Conservation (phyloP, 2,888 invertebrate species). For the Drosophila crucigera region DNA sequence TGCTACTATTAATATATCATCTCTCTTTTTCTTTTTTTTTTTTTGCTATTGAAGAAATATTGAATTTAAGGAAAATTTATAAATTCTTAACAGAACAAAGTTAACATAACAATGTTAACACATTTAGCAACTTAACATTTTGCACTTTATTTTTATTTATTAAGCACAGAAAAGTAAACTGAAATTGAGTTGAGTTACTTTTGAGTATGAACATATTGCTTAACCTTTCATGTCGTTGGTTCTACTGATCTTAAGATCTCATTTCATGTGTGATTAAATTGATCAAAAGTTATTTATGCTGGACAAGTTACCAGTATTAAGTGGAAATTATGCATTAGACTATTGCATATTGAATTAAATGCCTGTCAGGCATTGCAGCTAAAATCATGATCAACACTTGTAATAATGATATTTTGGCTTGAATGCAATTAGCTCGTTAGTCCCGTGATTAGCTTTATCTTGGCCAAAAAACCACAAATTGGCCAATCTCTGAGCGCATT, state of each 20-base stretch:
- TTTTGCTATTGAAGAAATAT: background rate
- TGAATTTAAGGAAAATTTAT: background rate
- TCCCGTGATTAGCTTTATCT: conserved; percentile 26
- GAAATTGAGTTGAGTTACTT: background rate
- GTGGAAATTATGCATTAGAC: background rate
- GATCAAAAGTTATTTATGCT: background rate
- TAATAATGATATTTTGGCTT: conserved; percentile 7
- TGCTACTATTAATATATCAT: too few relatives aligned
- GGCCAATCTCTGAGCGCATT: conserved; percentile 38
- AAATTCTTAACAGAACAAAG: background rate
- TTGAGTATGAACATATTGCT: background rate
- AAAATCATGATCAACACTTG: background rate
- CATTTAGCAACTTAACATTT: background rate
- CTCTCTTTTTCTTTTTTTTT: background rate
- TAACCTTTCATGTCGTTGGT: background rate
- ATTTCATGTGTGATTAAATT: background rate
- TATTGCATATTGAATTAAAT: background rate
- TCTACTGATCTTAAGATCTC: background rate
- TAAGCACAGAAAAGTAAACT: background rate
- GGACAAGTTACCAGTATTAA: background rate
- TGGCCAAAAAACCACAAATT: conserved; percentile 39
- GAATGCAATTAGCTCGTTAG: conserved; percentile 42
- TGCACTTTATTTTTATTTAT: background rate
- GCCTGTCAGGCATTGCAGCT: background rate
- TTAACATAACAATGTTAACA: background rate